Conservation (phyloP, 2,113 vertebrate genomes). For the Rhagologus leucostigma region DNA sequence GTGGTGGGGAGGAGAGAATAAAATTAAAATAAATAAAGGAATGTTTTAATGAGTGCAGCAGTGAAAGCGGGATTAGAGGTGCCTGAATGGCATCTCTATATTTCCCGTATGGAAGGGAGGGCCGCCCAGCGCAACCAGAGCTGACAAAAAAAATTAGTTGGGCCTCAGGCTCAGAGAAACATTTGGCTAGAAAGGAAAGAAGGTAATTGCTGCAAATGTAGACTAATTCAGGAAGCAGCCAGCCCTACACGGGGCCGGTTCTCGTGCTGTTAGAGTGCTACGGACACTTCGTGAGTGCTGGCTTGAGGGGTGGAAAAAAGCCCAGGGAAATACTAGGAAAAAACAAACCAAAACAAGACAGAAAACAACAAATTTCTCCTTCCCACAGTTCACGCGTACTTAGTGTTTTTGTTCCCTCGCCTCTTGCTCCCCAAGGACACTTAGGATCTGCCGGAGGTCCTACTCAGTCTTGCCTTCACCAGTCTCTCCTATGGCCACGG, state of each 20-base stretch:
- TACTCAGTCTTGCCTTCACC: not conserved
- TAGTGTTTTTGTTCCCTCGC: not conserved
- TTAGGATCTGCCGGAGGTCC: not conserved
- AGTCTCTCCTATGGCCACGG: fast-evolving
- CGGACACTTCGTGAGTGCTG: not conserved
- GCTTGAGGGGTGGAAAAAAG: not conserved
- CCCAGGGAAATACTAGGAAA: not conserved
- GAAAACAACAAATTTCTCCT: not conserved
- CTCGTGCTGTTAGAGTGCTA: not conserved
- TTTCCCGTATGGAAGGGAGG: constrained; percentile 52
- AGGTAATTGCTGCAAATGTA: constrained; percentile 62
- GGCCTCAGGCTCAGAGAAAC: constrained; percentile 46
- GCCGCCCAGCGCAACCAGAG: constrained; percentile 25
- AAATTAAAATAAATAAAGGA: constrained; percentile 68
- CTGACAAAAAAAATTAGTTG: constrained; percentile 47
- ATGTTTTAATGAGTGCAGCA: constrained; percentile 60
- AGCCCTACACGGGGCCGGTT: not conserved
- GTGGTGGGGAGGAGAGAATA: constrained; percentile 53
- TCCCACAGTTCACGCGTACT: not conserved
- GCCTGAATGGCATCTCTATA: constrained; percentile 63
- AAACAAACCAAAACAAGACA: not conserved
- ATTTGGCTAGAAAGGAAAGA: constrained; percentile 56
- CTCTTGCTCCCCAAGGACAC: not conserved
- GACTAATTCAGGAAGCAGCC: constrained; percentile 50
- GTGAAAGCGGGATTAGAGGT: constrained; percentile 45